Evolutionary conservation across 1,140 invertebrate species (phyloP), one percentile per base, ranked within the genome.

Genomic region (Drosophila lacertosa): DNA sequence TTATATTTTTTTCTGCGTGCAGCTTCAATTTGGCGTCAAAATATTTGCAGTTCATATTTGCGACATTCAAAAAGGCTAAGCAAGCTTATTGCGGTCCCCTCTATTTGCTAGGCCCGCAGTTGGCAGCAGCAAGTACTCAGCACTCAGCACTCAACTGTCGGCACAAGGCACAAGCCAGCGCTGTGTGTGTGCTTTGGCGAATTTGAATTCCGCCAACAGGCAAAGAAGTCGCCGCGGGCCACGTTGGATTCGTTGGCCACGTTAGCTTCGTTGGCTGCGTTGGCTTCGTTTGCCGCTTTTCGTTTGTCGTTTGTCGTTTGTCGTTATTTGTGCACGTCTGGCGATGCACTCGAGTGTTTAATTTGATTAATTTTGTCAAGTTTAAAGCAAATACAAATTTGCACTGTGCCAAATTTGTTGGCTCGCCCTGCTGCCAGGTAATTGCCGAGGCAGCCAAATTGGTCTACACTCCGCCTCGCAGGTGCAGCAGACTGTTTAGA

Each of bases 291-390:
- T 22, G 71, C 32, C 58, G 65, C 44, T 64, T 48, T 55, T 60
- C 53, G 67, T 44, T 69, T 79, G 47, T 75, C 77, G 82, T 50
- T 64, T 48, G 59, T 60, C 53, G 67, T 44, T 69, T 79, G 47
- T 75, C 77, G 82, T 77, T 88, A 81, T 86, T 86, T 86, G 81
- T 86, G 82, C 82, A 86, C 77, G 81, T 86, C 81, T 88, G 82
- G 82, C 81, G 74, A 74, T 88, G 81, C 81, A 86, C 69, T 88
- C 81, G 77, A 86, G 82, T 86, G 81, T 86, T 86, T 86, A 86
- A 86, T 86, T 86, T 86, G 81, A 86, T 86, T 86, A 86, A 88
- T 86, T 88, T 88, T 88, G 82, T 86, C 81, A 86, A 86, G 81
- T 81, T 81, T 81, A 81, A 81, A 81, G 82, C 74, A 86, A 86